phyloP scores from a whole-genome alignment of 2,888 invertebrate genomes.

The Schrankia costaestrigalis region DNA sequence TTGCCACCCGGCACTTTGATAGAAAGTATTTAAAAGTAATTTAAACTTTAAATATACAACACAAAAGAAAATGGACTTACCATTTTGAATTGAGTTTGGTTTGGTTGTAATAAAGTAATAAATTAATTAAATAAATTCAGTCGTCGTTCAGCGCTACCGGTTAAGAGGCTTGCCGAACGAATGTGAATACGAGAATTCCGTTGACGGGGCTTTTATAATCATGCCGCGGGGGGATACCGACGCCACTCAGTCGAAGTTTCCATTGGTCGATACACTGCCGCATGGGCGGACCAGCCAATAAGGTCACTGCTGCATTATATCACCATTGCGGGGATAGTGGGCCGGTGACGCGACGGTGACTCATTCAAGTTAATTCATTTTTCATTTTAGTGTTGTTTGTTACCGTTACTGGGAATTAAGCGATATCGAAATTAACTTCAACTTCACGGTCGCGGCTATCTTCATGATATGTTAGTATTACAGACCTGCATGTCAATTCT shows the following conservation, averaged over 20 bases:
- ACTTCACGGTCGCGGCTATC: not conserved
- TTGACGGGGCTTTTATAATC: conserved; percentile 80
- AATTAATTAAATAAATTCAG: conserved; percentile 65
- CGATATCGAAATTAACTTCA: conserved; percentile 17
- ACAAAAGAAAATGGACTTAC: conserved; percentile 53
- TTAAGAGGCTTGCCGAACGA: conserved; percentile 86
- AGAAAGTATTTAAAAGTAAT: too few species aligned
- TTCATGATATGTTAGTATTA: too few species aligned
- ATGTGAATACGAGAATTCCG: conserved; percentile 72
- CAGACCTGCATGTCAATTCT: too few species aligned
- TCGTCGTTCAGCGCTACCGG: conserved; percentile 83
- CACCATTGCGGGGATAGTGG: conserved; percentile 77
- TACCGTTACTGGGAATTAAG: conserved; percentile 9
- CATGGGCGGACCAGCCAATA: conserved; percentile 73
- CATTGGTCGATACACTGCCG: conserved; percentile 75
- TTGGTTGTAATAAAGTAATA: conserved; percentile 72
- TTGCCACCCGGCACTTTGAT: conserved; percentile 49
- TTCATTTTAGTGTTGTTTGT: conserved; percentile 33
- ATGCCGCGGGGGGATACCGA: conserved; percentile 70
- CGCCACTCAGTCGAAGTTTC: conserved; percentile 57
- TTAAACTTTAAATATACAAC: too few species aligned
- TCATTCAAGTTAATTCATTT: conserved; percentile 42
- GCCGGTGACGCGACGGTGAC: conserved; percentile 68
- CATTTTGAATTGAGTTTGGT: conserved; percentile 75
- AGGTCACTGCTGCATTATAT: conserved; percentile 66